Base-by-base conservation (phyloP, 2,888 invertebrate species). In the Pristionchus exspectatus region DNA sequence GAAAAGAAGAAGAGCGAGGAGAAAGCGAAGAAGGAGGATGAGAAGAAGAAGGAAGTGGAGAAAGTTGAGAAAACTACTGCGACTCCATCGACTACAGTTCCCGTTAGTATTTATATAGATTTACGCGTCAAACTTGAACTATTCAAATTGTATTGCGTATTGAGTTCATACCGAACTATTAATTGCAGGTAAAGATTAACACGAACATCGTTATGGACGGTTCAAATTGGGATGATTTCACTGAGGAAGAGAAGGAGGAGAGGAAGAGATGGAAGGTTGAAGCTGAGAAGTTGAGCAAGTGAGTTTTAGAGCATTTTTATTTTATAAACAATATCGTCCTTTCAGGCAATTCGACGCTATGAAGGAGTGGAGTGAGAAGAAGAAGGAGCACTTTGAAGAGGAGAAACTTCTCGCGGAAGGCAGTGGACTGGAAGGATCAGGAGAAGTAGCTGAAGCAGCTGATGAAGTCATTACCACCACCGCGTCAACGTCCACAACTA, bases 1-100 rank as follows among this genome's bases (percentile, higher is more conserved):
- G 85, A 92, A 50, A 90, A 90, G 74, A 91, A 92, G 66, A 92
- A 91, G 85, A 63, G 90, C 50, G 91, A 92, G 50, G 91, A 91
- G 87, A 90, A 90, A 81, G 90, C 90, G 81, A 89, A 87, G 63
- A 92, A 92, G 24, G 92, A 91, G 38, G 90, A 91, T 16, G 91
- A 91, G 56, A 91, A 92, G 86, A 89, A 89, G 59, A 92, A 91
- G n/a, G 92, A 92, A 38, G 90, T 90, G 24, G 90, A 90, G 54
- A 86, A 90, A 24, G 90, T 91, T 0, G 91, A 91, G 77, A 90
- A 89, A 59, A 90, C 91, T 30, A 33, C 90, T 14, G 91, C 90
- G 0, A 89, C 89, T 24, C 90, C 91, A 89, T 90, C 91, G 0
- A 90, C 91, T 18, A 90, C 90, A n/a, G 91, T 90, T 44, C 87